A percentile compares a stretch with the other conserved stretches of the same genome.
These are phyloP conservation scores for Motacilla tschutschensis DNA, from an alignment of 2,113 vertebrate species.

Conservation along the genomic window DNA sequence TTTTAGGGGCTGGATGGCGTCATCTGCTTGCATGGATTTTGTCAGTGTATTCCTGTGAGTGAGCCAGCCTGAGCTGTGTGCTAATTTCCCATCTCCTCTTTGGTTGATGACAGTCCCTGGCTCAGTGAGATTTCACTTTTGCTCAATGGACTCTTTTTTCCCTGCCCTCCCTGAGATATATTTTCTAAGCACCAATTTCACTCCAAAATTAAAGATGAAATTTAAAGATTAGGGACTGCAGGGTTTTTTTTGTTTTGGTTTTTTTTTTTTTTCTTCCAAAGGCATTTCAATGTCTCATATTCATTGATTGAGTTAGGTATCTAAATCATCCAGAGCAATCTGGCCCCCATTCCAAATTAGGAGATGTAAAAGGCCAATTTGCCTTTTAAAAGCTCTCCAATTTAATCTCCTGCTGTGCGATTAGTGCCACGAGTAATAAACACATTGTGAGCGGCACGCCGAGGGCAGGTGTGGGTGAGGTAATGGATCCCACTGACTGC, in stretches of 20 bases:
- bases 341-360: conserved; percentile 27
- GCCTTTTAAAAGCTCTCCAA: conserved; percentile 43
- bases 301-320: conserved; percentile 38
- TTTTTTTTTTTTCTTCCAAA: neutral
- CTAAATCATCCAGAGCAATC: conserved; percentile 46
- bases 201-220: conserved; percentile 65
- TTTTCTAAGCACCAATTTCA: conserved; percentile 60
- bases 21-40: conserved; percentile 21
- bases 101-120: neutral
- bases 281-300: conserved; percentile 18
- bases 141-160: neutral
- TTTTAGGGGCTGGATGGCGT: conserved; percentile 17
- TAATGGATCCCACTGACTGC: neutral
- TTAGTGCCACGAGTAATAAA: neutral
- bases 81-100: conserved; percentile 41
- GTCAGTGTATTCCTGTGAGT: neutral
- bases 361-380: conserved; percentile 49
- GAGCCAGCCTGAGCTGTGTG: conserved; percentile 14
- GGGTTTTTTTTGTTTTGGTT: neutral
- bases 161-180: conserved; percentile 12
- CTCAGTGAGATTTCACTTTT: conserved; percentile 48
- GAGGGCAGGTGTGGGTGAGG: conserved; percentile 21
- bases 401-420: conserved; percentile 20
- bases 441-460: neutral
- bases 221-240: conserved; percentile 49